Conservation (phyloP, 2,888 invertebrate genomes). For the Archips xylosteana region DNA sequence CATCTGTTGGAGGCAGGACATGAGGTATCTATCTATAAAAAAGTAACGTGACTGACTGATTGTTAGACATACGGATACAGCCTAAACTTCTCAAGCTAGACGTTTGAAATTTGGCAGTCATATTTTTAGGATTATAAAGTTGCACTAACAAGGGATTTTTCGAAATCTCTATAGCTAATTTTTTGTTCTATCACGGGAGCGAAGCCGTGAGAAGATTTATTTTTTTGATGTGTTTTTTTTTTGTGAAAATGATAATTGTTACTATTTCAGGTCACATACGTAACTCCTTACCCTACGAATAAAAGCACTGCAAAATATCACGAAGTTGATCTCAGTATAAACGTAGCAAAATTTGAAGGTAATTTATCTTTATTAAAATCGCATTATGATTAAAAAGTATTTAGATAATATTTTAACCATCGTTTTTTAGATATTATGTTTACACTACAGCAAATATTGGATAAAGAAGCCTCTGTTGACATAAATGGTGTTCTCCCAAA, state of each 20-base stretch:
- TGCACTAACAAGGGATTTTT: too few relatives aligned
- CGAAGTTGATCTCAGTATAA: conserved; percentile 56
- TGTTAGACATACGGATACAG: background rate
- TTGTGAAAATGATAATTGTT: too few relatives aligned
- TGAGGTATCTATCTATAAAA: background rate
- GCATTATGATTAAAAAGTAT: background rate
- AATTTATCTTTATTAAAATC: background rate
- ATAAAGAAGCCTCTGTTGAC: conserved; percentile 40
- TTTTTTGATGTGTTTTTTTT: background rate
- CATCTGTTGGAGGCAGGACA: conserved; percentile 7
- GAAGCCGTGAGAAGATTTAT: too few relatives aligned
- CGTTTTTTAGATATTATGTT: background rate
- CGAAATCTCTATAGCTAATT: too few relatives aligned
- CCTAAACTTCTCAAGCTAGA: too few relatives aligned
- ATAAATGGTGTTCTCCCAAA: conserved; percentile 43
- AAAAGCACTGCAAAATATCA: conserved; percentile 53
- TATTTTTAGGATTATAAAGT: too few relatives aligned
- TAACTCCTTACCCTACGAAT: conserved; percentile 54
- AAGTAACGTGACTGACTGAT: background rate
- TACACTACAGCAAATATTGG: conserved; percentile 44
- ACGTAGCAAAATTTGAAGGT: conserved; percentile 49
- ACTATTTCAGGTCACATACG: conserved; percentile 59
- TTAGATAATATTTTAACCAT: background rate
- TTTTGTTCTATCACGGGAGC: too few relatives aligned
- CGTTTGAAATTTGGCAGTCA: too few relatives aligned